phyloP scores from a whole-genome alignment of 2,797 vertebrate genomes.

The Fringilla coelebs region DNA sequence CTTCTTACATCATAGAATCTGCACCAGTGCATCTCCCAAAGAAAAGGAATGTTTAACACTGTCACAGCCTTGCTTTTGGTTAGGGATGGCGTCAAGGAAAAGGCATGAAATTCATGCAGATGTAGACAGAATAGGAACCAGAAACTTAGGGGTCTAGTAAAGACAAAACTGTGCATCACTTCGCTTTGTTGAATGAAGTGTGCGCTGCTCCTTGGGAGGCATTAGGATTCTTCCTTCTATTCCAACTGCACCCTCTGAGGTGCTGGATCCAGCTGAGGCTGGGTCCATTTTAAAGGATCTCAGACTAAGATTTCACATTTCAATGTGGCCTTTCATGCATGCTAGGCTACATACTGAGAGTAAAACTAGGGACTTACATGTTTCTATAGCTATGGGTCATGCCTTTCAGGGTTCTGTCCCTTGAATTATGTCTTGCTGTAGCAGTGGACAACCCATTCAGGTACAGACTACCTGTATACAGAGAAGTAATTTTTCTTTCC shows the following conservation, averaged over 20 bases:
- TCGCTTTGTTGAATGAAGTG: not conserved
- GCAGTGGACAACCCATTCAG: not conserved
- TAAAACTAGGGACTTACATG: not conserved
- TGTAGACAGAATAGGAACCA: not conserved
- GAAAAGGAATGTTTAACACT: not conserved
- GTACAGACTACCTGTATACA: not conserved
- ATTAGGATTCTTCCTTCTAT: fast-evolving
- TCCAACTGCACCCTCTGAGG: not conserved
- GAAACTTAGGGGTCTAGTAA: not conserved
- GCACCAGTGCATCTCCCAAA: not conserved
- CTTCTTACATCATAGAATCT: not conserved
- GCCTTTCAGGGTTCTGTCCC: not conserved
- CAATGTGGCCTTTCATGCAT: not conserved
- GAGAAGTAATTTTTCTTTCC: not conserved
- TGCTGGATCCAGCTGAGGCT: not conserved
- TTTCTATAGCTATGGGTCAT: not conserved
- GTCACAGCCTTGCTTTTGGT: not conserved
- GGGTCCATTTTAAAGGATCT: not conserved
- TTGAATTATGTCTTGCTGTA: not conserved
- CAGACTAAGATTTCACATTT: not conserved
- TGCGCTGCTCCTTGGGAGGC: fast-evolving
- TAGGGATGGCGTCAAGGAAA: not conserved
- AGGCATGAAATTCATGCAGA: not conserved
- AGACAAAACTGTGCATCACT: not conserved
- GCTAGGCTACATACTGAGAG: not conserved